Percentiles rank a stretch among this genome's conserved stretches.
phyloP scores from a whole-genome alignment of 2,797 vertebrate species.

The Agapornis canus region DNA sequence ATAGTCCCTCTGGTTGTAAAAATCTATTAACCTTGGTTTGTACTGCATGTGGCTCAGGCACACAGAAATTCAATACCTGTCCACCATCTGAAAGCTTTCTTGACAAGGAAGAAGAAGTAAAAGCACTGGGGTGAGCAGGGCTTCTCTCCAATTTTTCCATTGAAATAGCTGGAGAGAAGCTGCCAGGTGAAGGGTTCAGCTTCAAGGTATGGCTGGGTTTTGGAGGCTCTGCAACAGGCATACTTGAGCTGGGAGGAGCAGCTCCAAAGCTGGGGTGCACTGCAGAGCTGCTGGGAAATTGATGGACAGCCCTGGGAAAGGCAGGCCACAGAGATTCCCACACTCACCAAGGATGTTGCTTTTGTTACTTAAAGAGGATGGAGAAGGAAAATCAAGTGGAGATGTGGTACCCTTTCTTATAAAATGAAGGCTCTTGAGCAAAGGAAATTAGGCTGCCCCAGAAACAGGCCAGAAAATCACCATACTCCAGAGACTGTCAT shows the following conservation, averaged over 20 bases:
- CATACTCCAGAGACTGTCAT: background rate
- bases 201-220: background rate
- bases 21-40: conserved; percentile 63
- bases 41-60: background rate
- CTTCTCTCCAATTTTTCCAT: background rate
- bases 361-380: background rate
- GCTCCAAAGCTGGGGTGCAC: background rate
- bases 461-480: conserved; percentile 33
- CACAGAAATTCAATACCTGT: conserved; percentile 57
- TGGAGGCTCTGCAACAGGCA: background rate
- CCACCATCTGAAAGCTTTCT: conserved; percentile 10
- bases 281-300: background rate
- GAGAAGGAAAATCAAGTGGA: background rate
- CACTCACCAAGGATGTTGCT: background rate
- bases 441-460: conserved; percentile 47
- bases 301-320: rapidly evolving
- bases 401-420: background rate
- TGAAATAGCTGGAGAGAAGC: background rate
- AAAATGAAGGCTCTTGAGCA: background rate
- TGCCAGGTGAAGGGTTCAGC: background rate
- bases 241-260: background rate
- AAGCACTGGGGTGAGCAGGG: background rate
- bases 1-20: conserved; percentile 35
- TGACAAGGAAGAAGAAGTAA: conserved; percentile 20
- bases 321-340: background rate